Conservation (phyloP, 2,797 vertebrate species). For the Carcharodon carcharias region DNA sequence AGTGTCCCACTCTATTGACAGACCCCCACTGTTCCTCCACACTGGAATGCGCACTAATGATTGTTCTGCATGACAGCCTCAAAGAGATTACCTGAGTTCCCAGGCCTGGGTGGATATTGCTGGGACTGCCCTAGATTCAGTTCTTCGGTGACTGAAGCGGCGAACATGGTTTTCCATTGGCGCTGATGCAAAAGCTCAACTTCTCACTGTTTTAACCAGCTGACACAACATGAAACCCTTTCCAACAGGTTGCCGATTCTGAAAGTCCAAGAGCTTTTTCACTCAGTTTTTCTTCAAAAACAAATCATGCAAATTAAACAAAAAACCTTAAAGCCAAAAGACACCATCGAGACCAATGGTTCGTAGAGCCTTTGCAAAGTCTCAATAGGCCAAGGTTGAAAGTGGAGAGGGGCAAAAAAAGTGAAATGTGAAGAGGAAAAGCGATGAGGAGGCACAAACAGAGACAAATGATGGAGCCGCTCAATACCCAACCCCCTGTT, state of each 20-base stretch:
- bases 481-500: background rate
- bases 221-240: background rate
- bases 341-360: background rate
- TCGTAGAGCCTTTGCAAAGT: background rate
- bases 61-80: background rate
- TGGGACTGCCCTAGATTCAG: background rate
- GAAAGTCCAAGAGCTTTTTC: background rate
- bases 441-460: background rate
- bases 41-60: conserved; percentile 18
- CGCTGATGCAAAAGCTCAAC: too few species aligned
- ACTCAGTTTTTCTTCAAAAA: background rate
- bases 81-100: conserved; percentile 16
- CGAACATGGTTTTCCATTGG: background rate
- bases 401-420: background rate
- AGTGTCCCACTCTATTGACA: background rate
- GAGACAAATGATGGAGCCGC: background rate
- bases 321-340: background rate
- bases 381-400: background rate
- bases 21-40: background rate
- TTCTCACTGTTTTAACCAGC: background rate
- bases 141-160: background rate
- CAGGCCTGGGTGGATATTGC: background rate
- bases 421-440: background rate
- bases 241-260: background rate
- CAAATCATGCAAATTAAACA: background rate